These are phyloP conservation scores for Folsomia manolachei DNA, from an alignment of 2,888 invertebrate species.

Conservation along the genomic window DNA sequence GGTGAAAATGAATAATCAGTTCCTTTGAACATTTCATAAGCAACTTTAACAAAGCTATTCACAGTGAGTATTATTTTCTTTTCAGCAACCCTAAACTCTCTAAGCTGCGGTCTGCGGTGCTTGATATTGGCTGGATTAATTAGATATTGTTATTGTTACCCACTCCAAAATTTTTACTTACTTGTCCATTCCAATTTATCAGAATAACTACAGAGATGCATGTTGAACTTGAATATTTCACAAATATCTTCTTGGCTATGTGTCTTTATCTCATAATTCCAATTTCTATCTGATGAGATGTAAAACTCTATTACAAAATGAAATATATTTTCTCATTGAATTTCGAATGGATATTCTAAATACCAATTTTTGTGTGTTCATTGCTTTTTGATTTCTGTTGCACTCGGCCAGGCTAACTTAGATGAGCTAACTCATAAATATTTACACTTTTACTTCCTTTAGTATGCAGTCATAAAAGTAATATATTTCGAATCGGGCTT, in stretches of 20 bases:
- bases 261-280: too few species aligned
- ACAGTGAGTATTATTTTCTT: background rate
- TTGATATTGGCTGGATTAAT: background rate
- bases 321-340: constrained; percentile 8
- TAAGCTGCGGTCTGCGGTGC: too few species aligned
- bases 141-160: background rate
- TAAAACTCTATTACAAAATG: background rate
- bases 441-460: background rate
- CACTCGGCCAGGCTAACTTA: background rate
- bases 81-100: background rate
- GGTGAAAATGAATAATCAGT: background rate
- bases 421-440: background rate
- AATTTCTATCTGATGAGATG: background rate
- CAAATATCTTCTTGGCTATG: too few species aligned
- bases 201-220: background rate
- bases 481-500: too few species aligned
- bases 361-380: too few species aligned
- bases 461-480: too few species aligned
- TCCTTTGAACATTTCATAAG: background rate
- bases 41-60: background rate
- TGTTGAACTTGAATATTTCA: background rate
- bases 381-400: too few species aligned
- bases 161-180: background rate
- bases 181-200: background rate
- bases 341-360: background rate